Base-by-base conservation (phyloP, 2,113 vertebrate species). In the Ophthalmolycus amberensis region DNA sequence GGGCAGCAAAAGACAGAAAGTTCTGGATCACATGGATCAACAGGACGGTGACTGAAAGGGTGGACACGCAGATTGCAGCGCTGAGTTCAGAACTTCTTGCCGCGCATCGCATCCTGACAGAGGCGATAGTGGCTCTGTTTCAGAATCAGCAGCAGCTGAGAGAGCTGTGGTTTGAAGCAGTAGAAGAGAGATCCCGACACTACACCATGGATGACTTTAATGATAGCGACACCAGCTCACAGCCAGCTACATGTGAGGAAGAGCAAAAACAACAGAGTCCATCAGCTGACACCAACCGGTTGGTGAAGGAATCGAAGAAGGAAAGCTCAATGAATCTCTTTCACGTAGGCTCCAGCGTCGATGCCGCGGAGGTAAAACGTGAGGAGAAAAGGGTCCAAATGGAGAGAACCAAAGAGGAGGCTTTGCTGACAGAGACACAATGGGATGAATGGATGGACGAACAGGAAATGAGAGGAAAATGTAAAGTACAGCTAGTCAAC, bases 371-470 rank as follows among this genome's bases (percentile, higher is more conserved):
- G 40, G 5, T n/a, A 37, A 66, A 8, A 10, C 3, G 32, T 25
- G 11, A 65, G 22, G 25, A 29, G 14, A 22, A 46, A 14, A 16
- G 1, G 0, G 18, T 18, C 40, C 4, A 5, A 3, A 20, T n/a
- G 22, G 22, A 18, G 1, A 9, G 20, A 42, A 11, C 9, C 15
- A 34, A 11, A 52, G 54, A 27, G 0, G 20, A 66, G 6, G n/a
- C 27, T 71, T 62, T 29, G 15, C 15, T 54, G 22, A 79, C 38
- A 29, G 52, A 76, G 27, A 63, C 2, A 5, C 42, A 84, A 37
- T 86, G 77, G 80, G 10, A 18, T 9, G 77, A 88, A 27, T 80
- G 79, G 82, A 2, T 80, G 65, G 69, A 85, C n/a, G 40, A 60
- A 59, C 76, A 78, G 37, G 73, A 80, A 62, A 62, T 20, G 15